Percentiles rank a stretch among this genome's conserved stretches.
These are phyloP conservation scores for Cranoglanis bouderius DNA, from an alignment of 2,113 vertebrate genomes.

Conservation along the genomic window DNA sequence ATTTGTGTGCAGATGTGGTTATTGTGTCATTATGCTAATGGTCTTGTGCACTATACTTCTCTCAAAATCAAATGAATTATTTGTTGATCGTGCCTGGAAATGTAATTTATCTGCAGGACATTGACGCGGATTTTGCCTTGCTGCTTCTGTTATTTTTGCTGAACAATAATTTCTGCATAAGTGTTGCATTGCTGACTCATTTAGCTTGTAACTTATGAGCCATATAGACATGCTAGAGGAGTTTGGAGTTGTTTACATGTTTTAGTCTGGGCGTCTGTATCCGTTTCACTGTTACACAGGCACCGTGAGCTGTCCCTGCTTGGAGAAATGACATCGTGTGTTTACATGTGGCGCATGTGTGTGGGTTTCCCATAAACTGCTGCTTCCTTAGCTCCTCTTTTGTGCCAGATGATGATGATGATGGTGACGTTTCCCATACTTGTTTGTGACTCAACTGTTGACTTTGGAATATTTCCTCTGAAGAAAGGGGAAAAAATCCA, in stretches of 20 bases:
- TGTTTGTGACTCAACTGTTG: conserved; percentile 25
- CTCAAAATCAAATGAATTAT: background rate
- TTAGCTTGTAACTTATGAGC: background rate
- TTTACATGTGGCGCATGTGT: background rate
- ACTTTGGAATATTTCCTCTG: conserved; percentile 15
- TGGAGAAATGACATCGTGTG: background rate
- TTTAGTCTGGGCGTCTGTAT: background rate
- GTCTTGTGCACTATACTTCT: conserved; percentile 36
- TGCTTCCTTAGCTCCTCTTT: background rate
- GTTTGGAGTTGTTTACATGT: background rate
- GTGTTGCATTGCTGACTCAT: background rate
- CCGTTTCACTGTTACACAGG: background rate
- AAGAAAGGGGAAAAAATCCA: background rate
- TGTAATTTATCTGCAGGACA: background rate
- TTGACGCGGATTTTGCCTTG: background rate
- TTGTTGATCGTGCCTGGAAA: background rate
- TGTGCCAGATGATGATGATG: background rate
- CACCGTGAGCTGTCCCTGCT: background rate
- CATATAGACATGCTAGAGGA: background rate
- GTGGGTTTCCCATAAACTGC: background rate
- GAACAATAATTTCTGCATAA: background rate
- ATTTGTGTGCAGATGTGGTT: background rate
- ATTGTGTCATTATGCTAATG: background rate
- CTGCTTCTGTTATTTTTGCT: background rate
- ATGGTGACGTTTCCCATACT: background rate